Evolutionary conservation across 2,113 vertebrate species (phyloP).

Genomic region (Lampris megalopsis): DNA sequence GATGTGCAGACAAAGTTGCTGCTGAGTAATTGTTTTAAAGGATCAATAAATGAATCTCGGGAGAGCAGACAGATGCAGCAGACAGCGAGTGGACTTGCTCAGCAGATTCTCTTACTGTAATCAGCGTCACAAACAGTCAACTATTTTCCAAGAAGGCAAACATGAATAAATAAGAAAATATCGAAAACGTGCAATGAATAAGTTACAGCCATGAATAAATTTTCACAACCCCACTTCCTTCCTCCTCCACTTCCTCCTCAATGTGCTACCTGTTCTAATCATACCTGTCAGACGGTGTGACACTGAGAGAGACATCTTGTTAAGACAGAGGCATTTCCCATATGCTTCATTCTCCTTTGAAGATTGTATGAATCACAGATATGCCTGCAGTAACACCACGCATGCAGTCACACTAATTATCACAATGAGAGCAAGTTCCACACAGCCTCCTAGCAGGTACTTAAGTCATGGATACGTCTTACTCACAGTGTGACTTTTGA

Average conservation of each 20-base stretch:
- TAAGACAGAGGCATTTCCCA: conserved; percentile 44
- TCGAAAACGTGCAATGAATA: background rate
- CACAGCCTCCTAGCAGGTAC: background rate
- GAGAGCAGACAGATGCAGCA: background rate
- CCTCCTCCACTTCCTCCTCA: background rate
- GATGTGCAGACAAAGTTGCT: background rate
- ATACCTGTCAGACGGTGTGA: conserved; percentile 40
- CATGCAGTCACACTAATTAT: conserved; percentile 8
- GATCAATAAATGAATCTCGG: background rate
- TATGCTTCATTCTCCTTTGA: conserved; percentile 18
- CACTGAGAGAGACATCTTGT: conserved; percentile 29
- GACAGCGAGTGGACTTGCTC: background rate
- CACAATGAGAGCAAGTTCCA: background rate
- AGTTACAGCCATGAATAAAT: conserved; percentile 35
- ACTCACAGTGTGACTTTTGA: no score
- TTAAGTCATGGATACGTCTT: background rate
- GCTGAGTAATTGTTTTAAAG: conserved; percentile 14
- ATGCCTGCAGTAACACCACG: background rate
- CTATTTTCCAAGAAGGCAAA: conserved; percentile 1
- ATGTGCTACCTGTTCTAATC: conserved; percentile 1
- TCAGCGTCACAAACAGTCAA: conserved; percentile 1
- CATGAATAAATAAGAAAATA: background rate
- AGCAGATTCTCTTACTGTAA: background rate
- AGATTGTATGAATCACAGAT: conserved; percentile 36
- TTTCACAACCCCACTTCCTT: background rate